These are phyloP conservation scores for Oscheius myriophilus DNA, from an alignment of 2,888 invertebrate genomes.

Conservation along the genomic window DNA sequence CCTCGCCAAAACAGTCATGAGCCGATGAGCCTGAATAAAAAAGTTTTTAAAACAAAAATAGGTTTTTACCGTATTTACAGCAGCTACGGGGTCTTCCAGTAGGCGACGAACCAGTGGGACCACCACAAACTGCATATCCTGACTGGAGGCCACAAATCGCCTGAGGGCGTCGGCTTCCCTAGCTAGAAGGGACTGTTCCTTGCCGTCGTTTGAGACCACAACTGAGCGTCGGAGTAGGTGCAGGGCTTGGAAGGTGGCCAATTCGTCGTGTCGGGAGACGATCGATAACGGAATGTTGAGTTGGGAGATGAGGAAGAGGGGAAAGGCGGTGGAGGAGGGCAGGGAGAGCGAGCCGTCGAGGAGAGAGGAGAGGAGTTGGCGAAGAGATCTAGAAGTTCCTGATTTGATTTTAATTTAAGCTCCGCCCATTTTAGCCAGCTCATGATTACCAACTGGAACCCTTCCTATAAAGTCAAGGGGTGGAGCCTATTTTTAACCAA, in stretches of 20 bases:
- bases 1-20: slow-evolving; percentile 48
- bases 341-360: background rate
- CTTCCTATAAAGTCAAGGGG: no score
- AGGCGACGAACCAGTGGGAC: slow-evolving; percentile 41
- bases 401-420: no score
- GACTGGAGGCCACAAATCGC: slow-evolving; percentile 33
- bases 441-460: no score
- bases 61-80: slow-evolving; percentile 39
- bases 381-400: no score
- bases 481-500: no score
- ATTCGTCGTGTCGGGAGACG: slow-evolving; percentile 19
- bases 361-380: background rate
- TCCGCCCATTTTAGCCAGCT: no score
- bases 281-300: slow-evolving; percentile 17
- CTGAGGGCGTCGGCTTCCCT: slow-evolving; percentile 44
- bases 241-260: slow-evolving; percentile 27
- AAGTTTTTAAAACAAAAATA: background rate
- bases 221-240: slow-evolving; percentile 22
- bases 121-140: slow-evolving; percentile 39
- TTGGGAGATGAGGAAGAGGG: slow-evolving; percentile 11
- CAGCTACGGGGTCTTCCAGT: slow-evolving; percentile 43
- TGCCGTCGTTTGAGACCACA: background rate
- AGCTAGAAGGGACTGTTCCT: slow-evolving; percentile 27
- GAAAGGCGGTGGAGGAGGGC: slow-evolving; percentile 8
- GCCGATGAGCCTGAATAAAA: slow-evolving; percentile 37